Evolutionary conservation across 2,888 invertebrate species (phyloP).

Genomic region (Notocelia uddmanniana): DNA sequence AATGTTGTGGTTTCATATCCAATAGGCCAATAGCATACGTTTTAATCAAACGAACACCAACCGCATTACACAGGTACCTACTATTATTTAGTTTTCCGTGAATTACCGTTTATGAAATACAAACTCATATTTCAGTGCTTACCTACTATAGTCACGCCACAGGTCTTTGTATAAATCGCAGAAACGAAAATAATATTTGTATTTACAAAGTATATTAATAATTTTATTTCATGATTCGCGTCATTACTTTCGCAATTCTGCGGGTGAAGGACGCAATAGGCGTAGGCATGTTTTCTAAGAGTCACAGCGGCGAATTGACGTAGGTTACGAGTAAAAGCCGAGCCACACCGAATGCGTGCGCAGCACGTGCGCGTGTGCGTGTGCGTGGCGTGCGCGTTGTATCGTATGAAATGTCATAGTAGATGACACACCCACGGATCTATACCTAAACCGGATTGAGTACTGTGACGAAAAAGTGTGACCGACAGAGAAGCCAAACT

Average conservation of each 20-base stretch:
- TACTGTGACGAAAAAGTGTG: too few relatives aligned
- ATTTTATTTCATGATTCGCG: conserved; percentile 32
- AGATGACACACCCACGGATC: too few relatives aligned
- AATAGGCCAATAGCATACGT: conserved; percentile 15
- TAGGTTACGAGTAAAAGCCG: too few relatives aligned
- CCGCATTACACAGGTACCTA: neutral
- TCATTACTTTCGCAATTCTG: conserved; percentile 19
- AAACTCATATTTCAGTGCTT: neutral
- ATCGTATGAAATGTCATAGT: too few relatives aligned
- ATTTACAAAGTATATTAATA: conserved; percentile 25
- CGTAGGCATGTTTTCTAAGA: conserved; percentile 5
- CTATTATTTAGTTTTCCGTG: conserved; percentile 11
- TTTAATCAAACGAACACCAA: conserved; percentile 14
- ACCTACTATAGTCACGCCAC: neutral
- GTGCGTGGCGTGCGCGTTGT: too few relatives aligned
- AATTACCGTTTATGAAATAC: conserved; percentile 3
- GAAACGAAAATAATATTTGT: conserved; percentile 27
- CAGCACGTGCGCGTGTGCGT: too few relatives aligned
- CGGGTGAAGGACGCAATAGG: neutral
- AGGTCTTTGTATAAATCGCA: conserved; percentile 12
- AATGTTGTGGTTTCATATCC: neutral
- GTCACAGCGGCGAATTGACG: neutral
- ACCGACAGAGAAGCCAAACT: too few relatives aligned
- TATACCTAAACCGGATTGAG: too few relatives aligned
- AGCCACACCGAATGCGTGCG: too few relatives aligned